A percentile compares a stretch with the other conserved stretches of the same genome.
phyloP scores from a whole-genome alignment of 2,797 vertebrate species.

The Rhinophrynus dorsalis region DNA sequence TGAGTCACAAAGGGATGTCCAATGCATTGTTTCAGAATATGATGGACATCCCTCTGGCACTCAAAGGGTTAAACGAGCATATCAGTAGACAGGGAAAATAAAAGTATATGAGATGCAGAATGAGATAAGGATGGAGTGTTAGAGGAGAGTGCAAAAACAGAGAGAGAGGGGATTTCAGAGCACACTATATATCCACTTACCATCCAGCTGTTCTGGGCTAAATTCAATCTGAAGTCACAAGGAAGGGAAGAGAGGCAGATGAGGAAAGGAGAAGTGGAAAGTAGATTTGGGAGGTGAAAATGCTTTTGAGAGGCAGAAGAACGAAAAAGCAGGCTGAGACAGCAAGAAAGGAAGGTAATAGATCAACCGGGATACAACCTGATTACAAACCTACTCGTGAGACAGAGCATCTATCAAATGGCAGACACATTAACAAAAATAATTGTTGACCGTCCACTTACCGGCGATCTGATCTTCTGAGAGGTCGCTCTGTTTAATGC shows the following conservation, averaged over 20 bases:
- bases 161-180: conserved; percentile 10
- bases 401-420: no score
- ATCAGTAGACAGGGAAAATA: no score
- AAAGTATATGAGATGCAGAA: background rate
- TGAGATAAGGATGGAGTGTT: no score
- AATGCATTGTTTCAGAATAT: no score
- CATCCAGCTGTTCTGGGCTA: conserved; percentile 87
- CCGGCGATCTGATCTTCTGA: conserved; percentile 71
- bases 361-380: no score
- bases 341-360: no score
- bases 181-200: conserved; percentile 70
- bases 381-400: background rate
- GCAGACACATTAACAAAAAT: background rate
- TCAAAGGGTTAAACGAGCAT: no score
- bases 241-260: background rate
- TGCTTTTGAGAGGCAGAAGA: background rate
- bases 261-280: background rate
- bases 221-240: conserved; percentile 79
- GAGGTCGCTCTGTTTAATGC: conserved; percentile 75
- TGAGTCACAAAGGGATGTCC: no score
- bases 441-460: conserved; percentile 16
- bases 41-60: no score
- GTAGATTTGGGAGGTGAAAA: background rate
- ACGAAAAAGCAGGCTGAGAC: background rate
- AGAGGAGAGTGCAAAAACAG: no score